Conservation (phyloP, 2,888 invertebrate species). For the Drosophila fungiperda region DNA sequence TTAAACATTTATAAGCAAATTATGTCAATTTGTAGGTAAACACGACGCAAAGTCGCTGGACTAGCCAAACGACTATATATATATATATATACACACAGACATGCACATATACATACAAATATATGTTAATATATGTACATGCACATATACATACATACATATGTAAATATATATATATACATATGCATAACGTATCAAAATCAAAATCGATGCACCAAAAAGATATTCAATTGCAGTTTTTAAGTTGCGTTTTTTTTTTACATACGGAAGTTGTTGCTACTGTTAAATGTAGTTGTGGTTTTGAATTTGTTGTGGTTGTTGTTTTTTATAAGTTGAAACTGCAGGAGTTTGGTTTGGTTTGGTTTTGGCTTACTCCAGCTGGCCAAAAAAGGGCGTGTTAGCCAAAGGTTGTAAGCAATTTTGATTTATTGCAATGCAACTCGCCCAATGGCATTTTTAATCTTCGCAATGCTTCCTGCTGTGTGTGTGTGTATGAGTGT, state of each 20-base stretch:
- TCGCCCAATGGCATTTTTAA: constrained; percentile 34
- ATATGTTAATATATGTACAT: background rate
- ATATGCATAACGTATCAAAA: constrained; percentile 17
- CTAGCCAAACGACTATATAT: constrained; percentile 27
- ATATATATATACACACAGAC: background rate
- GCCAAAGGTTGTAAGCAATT: constrained; percentile 55
- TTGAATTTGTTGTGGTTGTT: constrained; percentile 35
- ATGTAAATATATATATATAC: background rate
- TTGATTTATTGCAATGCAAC: constrained; percentile 66
- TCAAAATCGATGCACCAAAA: constrained; percentile 32
- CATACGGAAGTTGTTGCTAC: constrained; percentile 66
- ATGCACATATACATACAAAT: background rate
- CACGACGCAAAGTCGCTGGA: constrained; percentile 40
- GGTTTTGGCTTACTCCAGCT: constrained; percentile 2
- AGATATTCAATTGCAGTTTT: constrained; percentile 53
- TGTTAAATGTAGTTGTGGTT: constrained; percentile 16
- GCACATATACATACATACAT: background rate
- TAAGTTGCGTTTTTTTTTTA: constrained; percentile 13
- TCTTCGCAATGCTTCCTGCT: constrained; percentile 66
- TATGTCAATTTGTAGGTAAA: constrained; percentile 80
- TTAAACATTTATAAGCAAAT: constrained; percentile 78
- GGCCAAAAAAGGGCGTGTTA: constrained; percentile 66
- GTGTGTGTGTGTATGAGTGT: background rate
- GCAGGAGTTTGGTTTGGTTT: constrained; percentile 29
- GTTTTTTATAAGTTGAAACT: constrained; percentile 50